Evolutionary conservation across 2,888 invertebrate species (phyloP).

Genomic region (Noctua comes): DNA sequence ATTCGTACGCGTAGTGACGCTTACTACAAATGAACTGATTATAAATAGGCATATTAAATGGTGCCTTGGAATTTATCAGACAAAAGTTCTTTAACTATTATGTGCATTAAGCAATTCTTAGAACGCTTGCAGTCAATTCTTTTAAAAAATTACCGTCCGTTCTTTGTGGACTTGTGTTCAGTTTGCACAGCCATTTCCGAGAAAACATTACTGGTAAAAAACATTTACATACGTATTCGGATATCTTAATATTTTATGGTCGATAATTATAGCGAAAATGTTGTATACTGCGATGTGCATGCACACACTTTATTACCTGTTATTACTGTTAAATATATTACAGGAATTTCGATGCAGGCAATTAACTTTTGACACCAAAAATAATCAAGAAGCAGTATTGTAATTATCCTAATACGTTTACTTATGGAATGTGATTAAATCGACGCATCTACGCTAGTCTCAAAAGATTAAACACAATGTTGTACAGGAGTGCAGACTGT

Average conservation of each 20-base stretch:
- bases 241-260: constrained; percentile 43
- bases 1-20: not conserved
- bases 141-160: constrained; percentile 28
- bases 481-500: constrained; percentile 48
- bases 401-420: constrained; percentile 28
- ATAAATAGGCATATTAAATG: not conserved
- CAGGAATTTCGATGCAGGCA: constrained; percentile 34
- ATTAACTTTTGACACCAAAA: constrained; percentile 47
- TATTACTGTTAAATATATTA: constrained; percentile 33
- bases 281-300: constrained; percentile 26
- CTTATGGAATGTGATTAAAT: constrained; percentile 34
- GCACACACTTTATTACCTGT: constrained; percentile 28
- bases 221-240: constrained; percentile 36
- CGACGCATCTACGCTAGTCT: constrained; percentile 40
- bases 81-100: constrained; percentile 23
- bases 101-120: not conserved
- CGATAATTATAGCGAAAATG: constrained; percentile 51
- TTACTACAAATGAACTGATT: constrained; percentile 1
- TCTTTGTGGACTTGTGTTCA: constrained; percentile 33
- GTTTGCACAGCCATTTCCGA: constrained; percentile 52
- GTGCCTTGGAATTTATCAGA: constrained; percentile 2
- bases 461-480: constrained; percentile 44
- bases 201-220: constrained; percentile 42
- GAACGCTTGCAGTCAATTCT: constrained; percentile 17
- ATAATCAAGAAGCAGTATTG: constrained; percentile 7